Conservation (phyloP, 2,113 vertebrate genomes). For the Carassius carassius region DNA sequence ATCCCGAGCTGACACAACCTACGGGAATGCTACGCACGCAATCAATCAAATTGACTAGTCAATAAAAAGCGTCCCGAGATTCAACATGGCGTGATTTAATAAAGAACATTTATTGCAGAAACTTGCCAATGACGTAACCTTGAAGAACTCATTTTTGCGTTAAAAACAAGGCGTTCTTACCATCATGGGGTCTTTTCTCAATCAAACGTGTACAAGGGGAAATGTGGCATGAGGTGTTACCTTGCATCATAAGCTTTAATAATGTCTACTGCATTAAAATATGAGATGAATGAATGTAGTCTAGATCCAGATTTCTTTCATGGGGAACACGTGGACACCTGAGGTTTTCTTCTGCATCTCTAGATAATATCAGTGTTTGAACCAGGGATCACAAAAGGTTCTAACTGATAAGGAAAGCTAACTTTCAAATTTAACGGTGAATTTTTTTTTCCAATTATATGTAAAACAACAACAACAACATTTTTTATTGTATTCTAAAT, state of each 20-base stretch:
- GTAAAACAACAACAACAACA: neutral
- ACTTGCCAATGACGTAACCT: neutral
- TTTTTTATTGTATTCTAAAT: too few relatives aligned
- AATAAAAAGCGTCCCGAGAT: neutral
- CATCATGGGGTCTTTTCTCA: neutral
- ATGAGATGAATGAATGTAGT: neutral
- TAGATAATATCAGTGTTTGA: neutral
- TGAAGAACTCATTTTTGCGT: neutral
- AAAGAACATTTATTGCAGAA: neutral
- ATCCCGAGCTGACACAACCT: neutral
- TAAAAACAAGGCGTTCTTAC: neutral
- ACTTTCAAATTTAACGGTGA: too few relatives aligned
- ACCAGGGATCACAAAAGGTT: neutral
- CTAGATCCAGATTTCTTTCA: neutral
- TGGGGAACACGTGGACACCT: neutral
- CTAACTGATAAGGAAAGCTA: too few relatives aligned
- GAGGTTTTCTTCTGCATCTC: neutral
- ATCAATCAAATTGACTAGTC: neutral
- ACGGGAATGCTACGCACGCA: neutral
- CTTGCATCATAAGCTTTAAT: conserved; percentile 14
- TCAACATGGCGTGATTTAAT: neutral
- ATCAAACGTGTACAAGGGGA: too few relatives aligned
- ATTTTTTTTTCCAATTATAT: too few relatives aligned
- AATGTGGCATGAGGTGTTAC: conserved; percentile 21
- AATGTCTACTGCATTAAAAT: conserved; percentile 14